A percentile compares a stretch with the other conserved stretches of the same genome.
phyloP scores from a whole-genome alignment of 2,797 vertebrate species.

The Steatocranus sp. region DNA sequence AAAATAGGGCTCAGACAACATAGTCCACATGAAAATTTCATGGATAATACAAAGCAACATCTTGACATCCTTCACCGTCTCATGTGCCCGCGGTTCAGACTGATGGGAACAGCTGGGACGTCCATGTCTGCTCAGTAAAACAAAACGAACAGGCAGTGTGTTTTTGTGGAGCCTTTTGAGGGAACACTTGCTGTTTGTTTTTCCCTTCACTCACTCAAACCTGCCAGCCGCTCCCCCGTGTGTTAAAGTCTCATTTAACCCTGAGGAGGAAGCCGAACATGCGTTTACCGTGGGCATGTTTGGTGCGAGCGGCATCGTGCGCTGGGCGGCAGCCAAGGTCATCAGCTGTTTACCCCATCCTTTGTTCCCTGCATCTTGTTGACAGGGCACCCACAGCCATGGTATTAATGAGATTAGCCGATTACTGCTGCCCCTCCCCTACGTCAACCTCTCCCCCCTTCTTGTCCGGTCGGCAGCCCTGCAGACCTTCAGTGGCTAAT shows the following conservation, averaged over 20 bases:
- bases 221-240: neutral
- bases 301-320: neutral
- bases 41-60: neutral
- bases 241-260: neutral
- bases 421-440: conserved; percentile 60
- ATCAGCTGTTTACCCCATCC: conserved; percentile 68
- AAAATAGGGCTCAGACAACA: neutral
- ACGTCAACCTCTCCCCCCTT: conserved; percentile 30
- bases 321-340: conserved; percentile 35
- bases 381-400: conserved; percentile 53
- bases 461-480: conserved; percentile 27
- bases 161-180: conserved; percentile 24
- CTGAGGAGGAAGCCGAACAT: neutral
- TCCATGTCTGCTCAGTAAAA: neutral
- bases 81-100: neutral
- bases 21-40: neutral
- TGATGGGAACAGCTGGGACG: conserved; percentile 50
- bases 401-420: conserved; percentile 77
- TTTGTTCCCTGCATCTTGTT: conserved; percentile 61
- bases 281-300: neutral
- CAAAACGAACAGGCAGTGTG: neutral
- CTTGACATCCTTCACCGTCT: neutral
- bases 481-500: conserved; percentile 34
- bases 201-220: neutral
- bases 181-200: neutral